These are phyloP conservation scores for Atrina japonica DNA, from an alignment of 2,888 invertebrate species.

Conservation along the genomic window DNA sequence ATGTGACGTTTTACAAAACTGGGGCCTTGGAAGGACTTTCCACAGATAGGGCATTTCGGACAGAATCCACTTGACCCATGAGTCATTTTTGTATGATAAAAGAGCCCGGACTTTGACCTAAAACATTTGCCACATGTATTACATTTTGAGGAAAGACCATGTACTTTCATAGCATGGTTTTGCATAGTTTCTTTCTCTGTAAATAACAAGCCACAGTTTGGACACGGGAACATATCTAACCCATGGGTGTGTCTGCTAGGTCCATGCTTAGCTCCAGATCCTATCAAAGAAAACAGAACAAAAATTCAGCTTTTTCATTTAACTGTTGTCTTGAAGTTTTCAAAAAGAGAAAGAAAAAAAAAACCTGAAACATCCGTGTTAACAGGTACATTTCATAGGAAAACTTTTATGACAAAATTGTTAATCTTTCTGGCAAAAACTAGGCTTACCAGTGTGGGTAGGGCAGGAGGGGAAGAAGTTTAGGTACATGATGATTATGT, in stretches of 20 bases:
- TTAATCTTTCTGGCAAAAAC: no score
- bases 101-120: conserved; percentile 18
- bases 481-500: no score
- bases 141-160: conserved; percentile 19
- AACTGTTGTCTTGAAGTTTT: no score
- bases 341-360: no score
- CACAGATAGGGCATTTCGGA: conserved; percentile 27
- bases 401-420: no score
- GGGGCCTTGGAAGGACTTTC: conserved; percentile 22
- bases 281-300: conserved; percentile 19
- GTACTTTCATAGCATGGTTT: conserved; percentile 22
- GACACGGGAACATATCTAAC: conserved; percentile 3
- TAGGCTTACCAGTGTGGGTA: no score
- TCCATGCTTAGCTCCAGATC: conserved; percentile 3
- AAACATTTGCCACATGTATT: conserved; percentile 26
- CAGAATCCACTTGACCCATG: conserved; percentile 16
- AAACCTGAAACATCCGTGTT: no score
- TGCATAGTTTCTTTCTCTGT: conserved; percentile 15
- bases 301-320: no score
- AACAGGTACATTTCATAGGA: no score
- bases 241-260: neutral
- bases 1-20: conserved; percentile 33
- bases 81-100: conserved; percentile 22
- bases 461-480: no score
- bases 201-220: conserved; percentile 11